phyloP scores from a whole-genome alignment of 1,140 invertebrate genomes.

The Streblospio benedicti region DNA sequence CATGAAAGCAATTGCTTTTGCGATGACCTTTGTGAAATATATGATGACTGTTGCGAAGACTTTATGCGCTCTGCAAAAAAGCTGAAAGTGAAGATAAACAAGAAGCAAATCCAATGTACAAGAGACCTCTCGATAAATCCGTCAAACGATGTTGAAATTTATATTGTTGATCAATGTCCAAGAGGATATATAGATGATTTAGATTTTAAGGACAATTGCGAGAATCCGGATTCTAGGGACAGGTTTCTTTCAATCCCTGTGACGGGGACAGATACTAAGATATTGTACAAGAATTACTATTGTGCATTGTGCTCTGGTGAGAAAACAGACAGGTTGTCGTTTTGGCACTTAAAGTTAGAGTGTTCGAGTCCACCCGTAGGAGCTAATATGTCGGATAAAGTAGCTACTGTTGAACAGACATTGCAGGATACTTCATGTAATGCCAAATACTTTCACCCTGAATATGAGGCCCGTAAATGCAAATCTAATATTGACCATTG shows the following conservation, averaged over 20 bases:
- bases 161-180: constrained; percentile 6
- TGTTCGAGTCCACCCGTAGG: too few species aligned
- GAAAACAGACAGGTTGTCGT: too few species aligned
- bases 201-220: constrained; percentile 8
- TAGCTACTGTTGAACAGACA: too few species aligned
- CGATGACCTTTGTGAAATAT: constrained; percentile 13
- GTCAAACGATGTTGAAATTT: constrained; percentile 1
- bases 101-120: too few species aligned
- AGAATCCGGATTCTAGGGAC: constrained; percentile 1
- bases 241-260: constrained; percentile 18
- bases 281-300: constrained; percentile 23
- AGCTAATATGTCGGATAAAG: too few species aligned
- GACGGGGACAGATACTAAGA: constrained; percentile 13
- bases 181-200: not conserved
- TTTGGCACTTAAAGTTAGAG: too few species aligned
- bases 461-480: not conserved
- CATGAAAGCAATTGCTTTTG: constrained; percentile 12
- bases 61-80: not conserved
- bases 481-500: constrained; percentile 1
- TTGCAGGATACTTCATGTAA: too few species aligned
- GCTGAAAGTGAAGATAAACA: not conserved
- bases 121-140: not conserved
- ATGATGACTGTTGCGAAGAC: constrained; percentile 15
- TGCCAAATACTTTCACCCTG: too few species aligned
- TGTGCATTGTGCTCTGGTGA: constrained; percentile 21